Evolutionary conservation across 1,140 invertebrate species (phyloP).

Genomic region (Euwallacea fornicatus): DNA sequence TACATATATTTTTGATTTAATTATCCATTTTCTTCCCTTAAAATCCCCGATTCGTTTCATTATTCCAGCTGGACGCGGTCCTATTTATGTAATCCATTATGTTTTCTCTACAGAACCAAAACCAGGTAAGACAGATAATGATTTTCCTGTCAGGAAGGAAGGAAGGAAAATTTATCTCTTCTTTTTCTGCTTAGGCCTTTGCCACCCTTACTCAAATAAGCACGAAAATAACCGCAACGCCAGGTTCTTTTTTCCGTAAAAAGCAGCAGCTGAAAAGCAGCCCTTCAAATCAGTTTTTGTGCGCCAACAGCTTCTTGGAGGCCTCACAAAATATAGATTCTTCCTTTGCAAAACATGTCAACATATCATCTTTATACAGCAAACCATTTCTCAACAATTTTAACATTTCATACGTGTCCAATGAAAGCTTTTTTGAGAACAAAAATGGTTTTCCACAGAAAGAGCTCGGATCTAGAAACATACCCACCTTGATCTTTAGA

Average conservation of each 20-base stretch:
- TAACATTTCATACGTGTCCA: conserved; percentile 49
- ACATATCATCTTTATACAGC: conserved; percentile 41
- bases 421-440: conserved; percentile 52
- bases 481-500: conserved; percentile 47
- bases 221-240: conserved; percentile 49
- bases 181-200: conserved; percentile 46
- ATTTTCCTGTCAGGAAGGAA: neutral
- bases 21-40: conserved; percentile 6
- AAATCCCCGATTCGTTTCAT: conserved; percentile 25
- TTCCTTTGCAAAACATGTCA: conserved; percentile 48
- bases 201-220: conserved; percentile 50
- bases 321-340: conserved; percentile 49
- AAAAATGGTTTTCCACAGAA: conserved; percentile 50
- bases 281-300: conserved; percentile 42
- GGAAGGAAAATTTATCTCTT: no score
- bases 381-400: conserved; percentile 48
- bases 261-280: conserved; percentile 43
- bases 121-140: conserved; percentile 47
- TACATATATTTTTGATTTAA: conserved; percentile 1
- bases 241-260: conserved; percentile 49
- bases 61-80: conserved; percentile 3
- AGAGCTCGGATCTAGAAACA: conserved; percentile 37
- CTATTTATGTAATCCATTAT: conserved; percentile 41
- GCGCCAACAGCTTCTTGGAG: conserved; percentile 51
- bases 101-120: conserved; percentile 54